Conservation (phyloP, 2,113 vertebrate species). For the Paradisaea rubra region DNA sequence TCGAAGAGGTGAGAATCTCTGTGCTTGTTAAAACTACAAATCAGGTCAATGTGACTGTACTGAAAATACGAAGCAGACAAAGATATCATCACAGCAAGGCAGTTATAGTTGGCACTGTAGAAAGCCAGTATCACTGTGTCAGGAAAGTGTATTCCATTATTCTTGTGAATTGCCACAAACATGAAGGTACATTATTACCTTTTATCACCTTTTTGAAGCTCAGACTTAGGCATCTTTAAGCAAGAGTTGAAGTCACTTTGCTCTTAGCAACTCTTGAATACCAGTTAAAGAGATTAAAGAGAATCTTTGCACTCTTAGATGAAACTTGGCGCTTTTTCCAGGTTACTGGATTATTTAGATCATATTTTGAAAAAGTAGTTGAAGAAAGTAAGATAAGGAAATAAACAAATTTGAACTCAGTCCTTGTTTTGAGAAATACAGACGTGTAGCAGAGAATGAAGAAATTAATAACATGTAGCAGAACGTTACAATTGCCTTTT, state of each 20-base stretch:
- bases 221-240: background rate
- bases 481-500: background rate
- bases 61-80: background rate
- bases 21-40: background rate
- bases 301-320: background rate
- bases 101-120: background rate
- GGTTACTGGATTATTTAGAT: background rate
- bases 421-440: background rate
- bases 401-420: background rate
- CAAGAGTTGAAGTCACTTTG: background rate
- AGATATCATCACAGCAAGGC: background rate
- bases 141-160: background rate
- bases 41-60: background rate
- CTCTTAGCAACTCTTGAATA: background rate
- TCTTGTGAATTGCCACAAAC: background rate
- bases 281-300: background rate
- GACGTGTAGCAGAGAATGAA: background rate
- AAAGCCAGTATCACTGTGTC: background rate
- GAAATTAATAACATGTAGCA: background rate
- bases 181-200: background rate
- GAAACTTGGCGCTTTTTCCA: background rate
- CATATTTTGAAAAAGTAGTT: background rate
- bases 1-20: conserved; percentile 84
- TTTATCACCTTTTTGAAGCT: background rate
- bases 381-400: background rate